phyloP scores from a whole-genome alignment of 1,140 invertebrate species.

The Globodera rostochiensis region DNA sequence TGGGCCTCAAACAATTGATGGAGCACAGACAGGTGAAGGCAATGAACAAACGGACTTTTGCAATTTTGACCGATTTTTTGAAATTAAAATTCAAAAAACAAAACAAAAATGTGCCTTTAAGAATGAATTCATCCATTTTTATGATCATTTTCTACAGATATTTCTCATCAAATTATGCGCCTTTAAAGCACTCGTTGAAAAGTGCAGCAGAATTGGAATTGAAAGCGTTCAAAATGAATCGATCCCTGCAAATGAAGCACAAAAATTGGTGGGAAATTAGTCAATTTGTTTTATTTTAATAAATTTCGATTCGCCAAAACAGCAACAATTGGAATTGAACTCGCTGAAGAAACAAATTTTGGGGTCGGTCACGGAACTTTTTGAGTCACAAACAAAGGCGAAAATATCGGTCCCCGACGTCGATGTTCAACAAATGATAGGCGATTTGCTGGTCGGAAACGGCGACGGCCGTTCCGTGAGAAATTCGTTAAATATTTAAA shows the following conservation, averaged over 20 bases:
- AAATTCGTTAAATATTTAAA: neutral
- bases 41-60: too few relatives aligned
- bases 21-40: neutral
- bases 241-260: constrained; percentile 3
- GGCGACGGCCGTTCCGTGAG: neutral
- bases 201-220: constrained; percentile 16
- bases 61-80: too few relatives aligned
- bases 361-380: constrained; percentile 10
- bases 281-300: neutral
- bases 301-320: neutral
- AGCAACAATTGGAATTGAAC: constrained; percentile 26
- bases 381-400: constrained; percentile 27
- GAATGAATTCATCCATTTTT: too few relatives aligned
- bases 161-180: constrained; percentile 30
- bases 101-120: neutral
- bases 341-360: constrained; percentile 18
- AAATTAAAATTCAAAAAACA: neutral
- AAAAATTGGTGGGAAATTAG: constrained; percentile 17
- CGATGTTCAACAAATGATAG: neutral
- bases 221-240: neutral
- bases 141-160: neutral
- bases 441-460: neutral
- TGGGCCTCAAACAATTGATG: neutral
- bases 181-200: constrained; percentile 28
- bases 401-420: constrained; percentile 30